phyloP scores from a whole-genome alignment of 2,888 invertebrate species.

The Eilema griseolum region DNA sequence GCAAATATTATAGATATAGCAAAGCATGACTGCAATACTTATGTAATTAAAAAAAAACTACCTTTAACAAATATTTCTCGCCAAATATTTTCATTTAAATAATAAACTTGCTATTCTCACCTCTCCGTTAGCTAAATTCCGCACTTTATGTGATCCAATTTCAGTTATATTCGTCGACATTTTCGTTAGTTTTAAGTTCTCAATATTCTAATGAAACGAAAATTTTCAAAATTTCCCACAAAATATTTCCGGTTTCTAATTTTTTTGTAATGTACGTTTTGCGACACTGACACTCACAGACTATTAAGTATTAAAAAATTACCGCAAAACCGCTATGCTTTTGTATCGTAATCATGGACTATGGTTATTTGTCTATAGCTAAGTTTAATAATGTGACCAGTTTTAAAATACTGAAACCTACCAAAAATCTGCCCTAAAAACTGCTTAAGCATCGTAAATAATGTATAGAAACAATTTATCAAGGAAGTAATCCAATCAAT shows the following conservation, averaged over 20 bases:
- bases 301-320: neutral
- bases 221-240: constrained; percentile 17
- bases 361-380: neutral
- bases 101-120: constrained; percentile 55
- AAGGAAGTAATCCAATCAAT: too few species aligned
- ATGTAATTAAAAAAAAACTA: too few species aligned
- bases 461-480: too few species aligned
- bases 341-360: neutral
- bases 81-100: neutral
- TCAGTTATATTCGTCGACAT: constrained; percentile 69
- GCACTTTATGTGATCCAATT: constrained; percentile 76
- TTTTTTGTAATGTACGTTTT: neutral
- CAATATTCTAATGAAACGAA: constrained; percentile 27
- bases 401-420: too few species aligned
- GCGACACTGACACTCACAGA: constrained; percentile 6
- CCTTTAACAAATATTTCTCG: neutral
- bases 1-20: too few species aligned
- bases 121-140: constrained; percentile 73
- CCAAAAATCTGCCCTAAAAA: too few species aligned
- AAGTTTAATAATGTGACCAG: neutral
- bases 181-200: constrained; percentile 26
- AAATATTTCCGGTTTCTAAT: constrained; percentile 9
- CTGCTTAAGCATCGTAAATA: too few species aligned
- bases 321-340: too few species aligned
- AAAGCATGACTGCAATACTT: too few species aligned